phyloP scores from a whole-genome alignment of 1,140 invertebrate species.

The Melipona quadrifasciata region DNA sequence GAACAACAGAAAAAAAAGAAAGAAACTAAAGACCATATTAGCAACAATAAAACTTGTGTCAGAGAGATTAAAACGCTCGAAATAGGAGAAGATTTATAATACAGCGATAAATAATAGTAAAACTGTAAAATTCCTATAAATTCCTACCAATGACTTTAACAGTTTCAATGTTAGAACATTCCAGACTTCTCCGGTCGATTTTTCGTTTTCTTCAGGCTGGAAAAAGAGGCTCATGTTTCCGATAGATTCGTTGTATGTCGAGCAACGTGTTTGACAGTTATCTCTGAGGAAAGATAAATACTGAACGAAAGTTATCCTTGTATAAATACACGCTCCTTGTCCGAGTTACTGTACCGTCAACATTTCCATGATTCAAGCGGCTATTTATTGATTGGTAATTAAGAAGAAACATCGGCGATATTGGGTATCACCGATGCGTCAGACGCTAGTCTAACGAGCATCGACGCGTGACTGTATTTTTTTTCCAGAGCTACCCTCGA shows the following conservation, averaged over 20 bases:
- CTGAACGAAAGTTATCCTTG: background rate
- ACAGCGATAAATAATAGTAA: no score
- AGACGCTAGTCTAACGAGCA: background rate
- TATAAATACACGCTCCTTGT: conserved; percentile 20
- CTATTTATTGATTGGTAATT: conserved; percentile 56
- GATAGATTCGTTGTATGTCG: background rate
- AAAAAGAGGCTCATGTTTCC: background rate
- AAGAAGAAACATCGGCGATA: conserved; percentile 21
- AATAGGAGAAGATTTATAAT: no score
- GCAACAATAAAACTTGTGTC: no score
- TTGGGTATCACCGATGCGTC: conserved; percentile 27
- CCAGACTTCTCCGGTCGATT: background rate
- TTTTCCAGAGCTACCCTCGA: background rate
- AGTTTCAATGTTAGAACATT: no score
- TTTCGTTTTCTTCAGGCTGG: background rate
- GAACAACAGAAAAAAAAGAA: background rate
- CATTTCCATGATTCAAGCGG: conserved; percentile 40
- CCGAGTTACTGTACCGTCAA: background rate
- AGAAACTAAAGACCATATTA: no score
- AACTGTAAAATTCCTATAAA: no score
- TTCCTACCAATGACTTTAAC: no score
- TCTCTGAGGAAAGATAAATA: background rate
- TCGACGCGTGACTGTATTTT: background rate
- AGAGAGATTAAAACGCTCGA: no score
- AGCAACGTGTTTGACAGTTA: background rate